A percentile compares a stretch with the other conserved stretches of the same genome.
Conservation (phyloP, 2,888 invertebrate genomes). For the Pseudeuparius sepicola region DNA sequence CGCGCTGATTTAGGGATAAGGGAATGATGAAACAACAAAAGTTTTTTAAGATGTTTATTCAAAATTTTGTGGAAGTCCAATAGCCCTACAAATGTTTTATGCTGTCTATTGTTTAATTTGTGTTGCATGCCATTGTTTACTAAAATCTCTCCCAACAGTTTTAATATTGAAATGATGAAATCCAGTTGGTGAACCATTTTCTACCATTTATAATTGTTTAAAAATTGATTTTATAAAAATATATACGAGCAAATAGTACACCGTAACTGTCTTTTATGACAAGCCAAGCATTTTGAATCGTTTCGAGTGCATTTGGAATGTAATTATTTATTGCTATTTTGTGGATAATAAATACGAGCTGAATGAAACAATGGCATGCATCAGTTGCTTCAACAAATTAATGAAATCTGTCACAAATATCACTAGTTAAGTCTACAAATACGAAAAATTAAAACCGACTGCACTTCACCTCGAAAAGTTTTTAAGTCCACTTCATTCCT, state of each 20-base stretch:
- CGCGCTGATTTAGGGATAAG: not conserved
- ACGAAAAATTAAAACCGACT: constrained; percentile 34
- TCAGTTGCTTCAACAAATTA: too few species aligned
- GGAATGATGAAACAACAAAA: constrained; percentile 6
- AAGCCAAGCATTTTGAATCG: constrained; percentile 15
- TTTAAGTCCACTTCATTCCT: constrained; percentile 32
- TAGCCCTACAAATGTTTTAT: constrained; percentile 41
- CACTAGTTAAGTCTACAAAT: too few species aligned
- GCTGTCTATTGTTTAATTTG: constrained; percentile 35
- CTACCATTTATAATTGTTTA: constrained; percentile 33
- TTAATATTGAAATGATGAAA: constrained; percentile 15
- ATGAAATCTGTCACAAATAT: constrained; percentile 39
- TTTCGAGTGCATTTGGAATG: constrained; percentile 23
- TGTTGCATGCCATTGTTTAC: constrained; percentile 22
- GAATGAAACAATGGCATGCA: constrained; percentile 28
- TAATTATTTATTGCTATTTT: too few species aligned
- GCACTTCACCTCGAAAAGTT: constrained; percentile 37
- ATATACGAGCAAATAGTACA: constrained; percentile 38
- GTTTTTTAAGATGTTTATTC: constrained; percentile 40
- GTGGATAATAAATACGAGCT: too few species aligned
- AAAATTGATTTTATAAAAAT: constrained; percentile 35
- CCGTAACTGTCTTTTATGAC: constrained; percentile 28
- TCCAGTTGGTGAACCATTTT: constrained; percentile 36
- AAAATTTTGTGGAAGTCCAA: constrained; percentile 43
- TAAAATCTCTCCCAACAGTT: constrained; percentile 13